Evolutionary conservation across 2,113 vertebrate genomes (phyloP), one percentile per base, ranked within the genome.

Genomic region (Phoxinus phoxinus): DNA sequence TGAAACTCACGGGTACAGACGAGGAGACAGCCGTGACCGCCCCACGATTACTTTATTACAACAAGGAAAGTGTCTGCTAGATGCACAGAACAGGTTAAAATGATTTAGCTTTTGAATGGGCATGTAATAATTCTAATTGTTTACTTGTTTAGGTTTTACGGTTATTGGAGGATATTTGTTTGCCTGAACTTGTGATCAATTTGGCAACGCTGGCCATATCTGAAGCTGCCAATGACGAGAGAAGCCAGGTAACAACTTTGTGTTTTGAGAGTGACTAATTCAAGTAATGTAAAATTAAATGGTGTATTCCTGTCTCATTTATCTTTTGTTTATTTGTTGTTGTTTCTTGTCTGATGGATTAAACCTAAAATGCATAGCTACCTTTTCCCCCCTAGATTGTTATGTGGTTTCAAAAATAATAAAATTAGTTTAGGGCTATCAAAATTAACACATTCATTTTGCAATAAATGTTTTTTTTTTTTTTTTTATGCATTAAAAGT

Each of bases 141-240:
- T 48, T 71, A 44, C 85, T 46, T 85, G 2, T 83, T 1, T 87
- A 99, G 98, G 96, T 99, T 48, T 93, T 99, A 87, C 94, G 96
- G 32, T 84, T 99, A 17, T 81, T 99, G 79, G 97, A 98, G 85
- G 95, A 97, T 3, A 91, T 97, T 19, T 96, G 96, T 65, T 89
- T 98, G 41, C 97, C 98, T 0, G 97, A 98, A 86, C 94, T 98
- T 19, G 96, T 99, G 27, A 97, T 99, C 76, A 94, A 97, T 87
- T 80, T 99, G 84, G 95, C 97, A 10, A 95, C 96, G 0, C 82
- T 96, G 88, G 97, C 97, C 25, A 92, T 99, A 65, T 95, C 96
- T 1, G 97, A 98, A 85, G 94, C 97, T 0, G 92, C 87, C 0
- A 93, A 92, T 27, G 97, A 99, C 77, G 91, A 94, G 92, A 93